Evolutionary conservation across 2,113 vertebrate genomes (phyloP).

Genomic region (Dendropsophus ebraccatus): DNA sequence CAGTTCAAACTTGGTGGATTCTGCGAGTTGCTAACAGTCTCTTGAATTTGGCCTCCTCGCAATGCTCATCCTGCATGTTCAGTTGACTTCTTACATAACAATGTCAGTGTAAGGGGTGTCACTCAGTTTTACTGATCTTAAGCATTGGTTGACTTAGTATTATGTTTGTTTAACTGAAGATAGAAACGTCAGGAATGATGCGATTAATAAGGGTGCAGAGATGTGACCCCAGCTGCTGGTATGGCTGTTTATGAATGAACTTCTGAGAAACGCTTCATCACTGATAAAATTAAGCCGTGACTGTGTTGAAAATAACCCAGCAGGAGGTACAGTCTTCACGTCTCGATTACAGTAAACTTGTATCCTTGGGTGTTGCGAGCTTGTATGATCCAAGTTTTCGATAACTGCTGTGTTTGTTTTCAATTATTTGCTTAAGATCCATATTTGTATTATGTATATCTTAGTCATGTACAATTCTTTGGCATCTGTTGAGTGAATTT

Average conservation of each 20-base stretch:
- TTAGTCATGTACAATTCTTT: conserved; percentile 77
- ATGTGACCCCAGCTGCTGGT: conserved; percentile 34
- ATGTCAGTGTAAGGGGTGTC: not conserved
- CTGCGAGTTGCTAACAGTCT: conserved; percentile 61
- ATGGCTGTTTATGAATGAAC: not conserved
- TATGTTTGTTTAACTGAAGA: conserved; percentile 34
- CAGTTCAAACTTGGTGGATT: conserved; percentile 61
- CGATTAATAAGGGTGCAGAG: not conserved
- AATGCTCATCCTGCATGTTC: conserved; percentile 23
- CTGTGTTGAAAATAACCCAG: conserved; percentile 66
- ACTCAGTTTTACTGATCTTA: conserved; percentile 58
- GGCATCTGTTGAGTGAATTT: conserved; percentile 77
- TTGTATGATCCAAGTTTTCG: conserved; percentile 48
- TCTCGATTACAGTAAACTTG: conserved; percentile 66
- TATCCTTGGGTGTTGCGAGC: conserved; percentile 59
- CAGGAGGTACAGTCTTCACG: conserved; percentile 60
- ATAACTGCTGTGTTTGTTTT: conserved; percentile 17
- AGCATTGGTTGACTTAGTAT: conserved; percentile 50
- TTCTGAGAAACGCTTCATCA: conserved; percentile 6
- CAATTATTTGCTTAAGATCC: conserved; percentile 54
- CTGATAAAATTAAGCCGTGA: not conserved
- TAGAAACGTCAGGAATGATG: not conserved
- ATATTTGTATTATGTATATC: conserved; percentile 56
- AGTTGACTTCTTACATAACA: conserved; percentile 24
- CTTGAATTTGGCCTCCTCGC: not conserved